Evolutionary conservation across 30 jellyfish, hydroid and myxozoan species (phyloP).

Genomic region (Morbakka virulenta): DNA sequence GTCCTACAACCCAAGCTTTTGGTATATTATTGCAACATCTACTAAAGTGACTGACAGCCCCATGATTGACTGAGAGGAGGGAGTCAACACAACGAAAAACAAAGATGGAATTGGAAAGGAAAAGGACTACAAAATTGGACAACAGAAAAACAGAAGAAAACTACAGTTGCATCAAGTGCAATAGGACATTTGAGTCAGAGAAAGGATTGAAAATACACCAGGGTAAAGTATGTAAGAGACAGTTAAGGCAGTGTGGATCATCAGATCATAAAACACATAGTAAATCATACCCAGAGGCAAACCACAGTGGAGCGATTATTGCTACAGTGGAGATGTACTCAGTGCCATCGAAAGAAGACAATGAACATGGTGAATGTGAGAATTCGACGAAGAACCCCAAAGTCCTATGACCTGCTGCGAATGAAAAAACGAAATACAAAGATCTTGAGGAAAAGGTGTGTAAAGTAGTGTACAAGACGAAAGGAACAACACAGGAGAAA

Average conservation of each 20-base stretch:
- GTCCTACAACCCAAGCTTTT: slow-evolving; percentile 1
- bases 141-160: neutral
- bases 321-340: neutral
- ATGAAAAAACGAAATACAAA: neutral
- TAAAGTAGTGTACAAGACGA: neutral
- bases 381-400: neutral
- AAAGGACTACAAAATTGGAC: neutral
- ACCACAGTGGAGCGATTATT: slow-evolving; percentile 8
- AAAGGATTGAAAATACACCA: neutral
- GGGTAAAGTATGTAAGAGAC: slow-evolving; percentile 2
- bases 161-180: neutral
- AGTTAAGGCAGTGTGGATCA: slow-evolving; percentile 9
- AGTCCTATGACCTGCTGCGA: slow-evolving; percentile 1
- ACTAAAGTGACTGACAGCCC: slow-evolving; percentile 18
- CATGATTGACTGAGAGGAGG: slow-evolving; percentile 21
- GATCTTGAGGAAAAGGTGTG: neutral
- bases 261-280: slow-evolving; percentile 5
- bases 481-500: neutral
- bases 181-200: neutral
- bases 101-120: neutral
- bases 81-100: neutral
- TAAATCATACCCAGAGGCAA: slow-evolving; percentile 3
- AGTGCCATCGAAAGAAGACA: neutral
- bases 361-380: neutral
- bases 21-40: neutral